Evolutionary conservation across 2,888 invertebrate species (phyloP).

Genomic region (Busseola fusca): DNA sequence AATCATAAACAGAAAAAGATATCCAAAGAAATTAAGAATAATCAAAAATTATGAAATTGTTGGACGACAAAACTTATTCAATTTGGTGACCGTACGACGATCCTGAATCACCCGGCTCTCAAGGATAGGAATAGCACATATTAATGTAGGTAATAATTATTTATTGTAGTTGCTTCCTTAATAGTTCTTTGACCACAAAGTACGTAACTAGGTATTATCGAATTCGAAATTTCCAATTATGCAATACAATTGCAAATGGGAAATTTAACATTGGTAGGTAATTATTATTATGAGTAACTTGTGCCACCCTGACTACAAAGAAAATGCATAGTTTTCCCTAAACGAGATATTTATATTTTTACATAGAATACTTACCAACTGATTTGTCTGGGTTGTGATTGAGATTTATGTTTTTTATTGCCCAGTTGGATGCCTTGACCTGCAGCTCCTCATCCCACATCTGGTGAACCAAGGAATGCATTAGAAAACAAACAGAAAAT

Average conservation of each 20-base stretch:
- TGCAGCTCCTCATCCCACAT: conserved; percentile 80
- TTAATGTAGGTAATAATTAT: too few relatives aligned
- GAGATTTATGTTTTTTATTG: conserved; percentile 62
- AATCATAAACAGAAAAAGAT: neutral
- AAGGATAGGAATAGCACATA: too few relatives aligned
- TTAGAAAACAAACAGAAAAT: neutral
- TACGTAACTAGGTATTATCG: neutral
- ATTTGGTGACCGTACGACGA: too few relatives aligned
- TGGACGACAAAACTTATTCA: too few relatives aligned
- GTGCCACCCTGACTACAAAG: neutral
- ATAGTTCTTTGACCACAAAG: neutral
- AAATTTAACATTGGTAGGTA: too few relatives aligned
- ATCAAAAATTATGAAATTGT: too few relatives aligned
- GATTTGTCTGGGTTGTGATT: conserved; percentile 74
- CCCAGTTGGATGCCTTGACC: conserved; percentile 76
- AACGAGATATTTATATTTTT: neutral
- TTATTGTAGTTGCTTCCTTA: neutral
- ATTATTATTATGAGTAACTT: neutral
- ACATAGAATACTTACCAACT: conserved; percentile 68
- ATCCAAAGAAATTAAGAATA: too few relatives aligned
- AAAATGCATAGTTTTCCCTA: neutral
- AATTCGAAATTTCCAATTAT: neutral
- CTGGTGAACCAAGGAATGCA: conserved; percentile 58
- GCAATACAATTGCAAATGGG: neutral
- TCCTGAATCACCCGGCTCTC: too few relatives aligned